Evolutionary conservation across 92 coral and sea anemone species (phyloP).

Genomic region (Plumapathes pennacea): DNA sequence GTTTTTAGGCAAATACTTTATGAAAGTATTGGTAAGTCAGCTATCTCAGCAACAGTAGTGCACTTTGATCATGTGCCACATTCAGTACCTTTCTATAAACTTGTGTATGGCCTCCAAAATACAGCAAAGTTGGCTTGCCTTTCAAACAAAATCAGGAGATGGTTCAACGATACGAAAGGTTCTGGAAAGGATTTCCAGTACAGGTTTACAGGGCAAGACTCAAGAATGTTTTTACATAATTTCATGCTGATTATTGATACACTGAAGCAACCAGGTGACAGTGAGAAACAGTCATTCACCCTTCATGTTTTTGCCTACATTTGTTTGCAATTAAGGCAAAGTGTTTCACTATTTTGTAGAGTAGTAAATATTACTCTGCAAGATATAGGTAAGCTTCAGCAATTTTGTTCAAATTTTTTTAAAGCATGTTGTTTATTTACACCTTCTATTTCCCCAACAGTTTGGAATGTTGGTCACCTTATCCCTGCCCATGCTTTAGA

Average conservation of each 20-base stretch:
- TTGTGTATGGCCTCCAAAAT: conserved; percentile 52
- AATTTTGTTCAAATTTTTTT: conserved; percentile 54
- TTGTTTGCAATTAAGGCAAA: conserved; percentile 65
- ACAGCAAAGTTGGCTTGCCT: conserved; percentile 52
- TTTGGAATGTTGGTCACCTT: conserved; percentile 62
- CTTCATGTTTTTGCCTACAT: conserved; percentile 64
- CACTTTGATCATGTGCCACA: conserved; percentile 48
- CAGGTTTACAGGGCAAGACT: conserved; percentile 75
- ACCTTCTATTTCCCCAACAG: conserved; percentile 53
- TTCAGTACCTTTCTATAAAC: conserved; percentile 50
- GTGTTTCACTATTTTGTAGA: conserved; percentile 66
- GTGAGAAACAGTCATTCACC: conserved; percentile 48
- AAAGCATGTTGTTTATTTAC: conserved; percentile 56
- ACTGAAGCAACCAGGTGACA: conserved; percentile 52
- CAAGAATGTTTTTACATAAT: conserved; percentile 75
- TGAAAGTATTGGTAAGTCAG: conserved; percentile 57
- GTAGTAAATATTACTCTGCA: conserved; percentile 42
- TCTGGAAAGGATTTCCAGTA: conserved; percentile 59
- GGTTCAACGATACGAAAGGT: conserved; percentile 49
- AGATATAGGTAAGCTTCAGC: conserved; percentile 38
- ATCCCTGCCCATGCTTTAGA: conserved; percentile 62
- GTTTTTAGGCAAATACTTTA: conserved; percentile 50
- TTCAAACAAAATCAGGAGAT: conserved; percentile 56
- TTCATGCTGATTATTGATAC: conserved; percentile 65
- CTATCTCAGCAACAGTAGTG: conserved; percentile 18